Percentiles rank a stretch among this genome's conserved stretches.
Evolutionary conservation across 2,888 invertebrate species (phyloP).

Genomic region (Proisotoma minuta): DNA sequence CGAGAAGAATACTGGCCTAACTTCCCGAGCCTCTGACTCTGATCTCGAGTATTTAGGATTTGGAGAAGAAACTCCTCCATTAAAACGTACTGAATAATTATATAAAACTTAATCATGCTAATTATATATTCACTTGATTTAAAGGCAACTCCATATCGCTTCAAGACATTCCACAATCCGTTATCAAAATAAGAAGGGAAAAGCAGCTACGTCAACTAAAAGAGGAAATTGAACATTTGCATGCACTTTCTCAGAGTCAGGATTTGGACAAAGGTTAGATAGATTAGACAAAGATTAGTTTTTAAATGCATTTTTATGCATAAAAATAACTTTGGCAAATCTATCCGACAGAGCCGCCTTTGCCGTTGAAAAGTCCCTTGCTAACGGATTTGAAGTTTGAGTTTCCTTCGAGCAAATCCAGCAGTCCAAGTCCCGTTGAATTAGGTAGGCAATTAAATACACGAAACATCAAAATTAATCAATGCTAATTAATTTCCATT

Average conservation of each 20-base stretch:
- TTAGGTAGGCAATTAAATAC: too few species aligned
- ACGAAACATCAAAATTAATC: too few species aligned
- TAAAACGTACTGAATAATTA: constrained; percentile 25
- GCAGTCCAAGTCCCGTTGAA: background rate
- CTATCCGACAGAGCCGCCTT: too few species aligned
- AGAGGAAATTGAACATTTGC: constrained; percentile 37
- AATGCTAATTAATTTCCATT: too few species aligned
- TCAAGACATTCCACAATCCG: constrained; percentile 40
- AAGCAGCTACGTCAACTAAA: constrained; percentile 36
- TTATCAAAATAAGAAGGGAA: constrained; percentile 33
- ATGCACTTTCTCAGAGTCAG: constrained; percentile 25
- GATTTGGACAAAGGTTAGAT: background rate
- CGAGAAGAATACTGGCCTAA: constrained; percentile 27
- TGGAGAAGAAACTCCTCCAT: constrained; percentile 22
- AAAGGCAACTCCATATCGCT: constrained; percentile 38
- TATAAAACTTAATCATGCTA: background rate
- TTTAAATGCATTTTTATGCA: too few species aligned
- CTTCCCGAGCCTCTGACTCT: constrained; percentile 38
- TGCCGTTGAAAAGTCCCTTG: too few species aligned
- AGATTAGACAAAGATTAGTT: too few species aligned
- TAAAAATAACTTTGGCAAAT: too few species aligned
- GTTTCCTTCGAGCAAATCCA: background rate
- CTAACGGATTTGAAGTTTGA: too few species aligned
- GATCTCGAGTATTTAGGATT: constrained; percentile 36
- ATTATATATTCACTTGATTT: background rate